These are phyloP conservation scores for Crepidodera aurea DNA, from an alignment of 2,888 invertebrate genomes.

Conservation along the genomic window DNA sequence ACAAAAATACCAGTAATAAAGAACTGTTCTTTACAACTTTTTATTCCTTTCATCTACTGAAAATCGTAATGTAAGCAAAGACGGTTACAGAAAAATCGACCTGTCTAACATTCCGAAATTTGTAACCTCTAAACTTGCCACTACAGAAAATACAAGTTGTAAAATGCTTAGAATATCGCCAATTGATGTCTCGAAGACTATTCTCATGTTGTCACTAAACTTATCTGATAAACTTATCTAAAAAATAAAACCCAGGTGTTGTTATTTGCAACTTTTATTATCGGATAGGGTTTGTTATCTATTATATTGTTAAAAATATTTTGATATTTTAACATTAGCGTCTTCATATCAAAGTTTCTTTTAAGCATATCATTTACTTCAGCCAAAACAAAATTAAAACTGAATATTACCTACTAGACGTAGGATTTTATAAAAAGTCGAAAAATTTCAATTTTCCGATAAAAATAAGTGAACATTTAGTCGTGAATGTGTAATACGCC, in stretches of 20 bases:
- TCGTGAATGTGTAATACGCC: no score
- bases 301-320: no score
- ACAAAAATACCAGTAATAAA: neutral
- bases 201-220: neutral
- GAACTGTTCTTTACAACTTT: neutral
- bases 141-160: neutral
- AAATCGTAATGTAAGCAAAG: neutral
- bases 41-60: neutral
- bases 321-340: no score
- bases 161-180: neutral
- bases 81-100: neutral
- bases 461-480: no score
- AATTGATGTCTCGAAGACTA: neutral
- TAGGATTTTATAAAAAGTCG: no score
- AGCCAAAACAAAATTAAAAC: no score
- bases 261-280: neutral
- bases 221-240: neutral
- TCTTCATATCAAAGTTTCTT: no score
- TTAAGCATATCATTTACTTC: no score
- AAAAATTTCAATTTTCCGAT: no score
- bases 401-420: no score
- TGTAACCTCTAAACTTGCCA: neutral
- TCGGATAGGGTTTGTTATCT: no score
- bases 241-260: neutral
- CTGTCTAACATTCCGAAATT: neutral